Evolutionary conservation across 2,888 invertebrate species (phyloP), one percentile per base, ranked within the genome.

Genomic region (Ochropleura leucogaster): DNA sequence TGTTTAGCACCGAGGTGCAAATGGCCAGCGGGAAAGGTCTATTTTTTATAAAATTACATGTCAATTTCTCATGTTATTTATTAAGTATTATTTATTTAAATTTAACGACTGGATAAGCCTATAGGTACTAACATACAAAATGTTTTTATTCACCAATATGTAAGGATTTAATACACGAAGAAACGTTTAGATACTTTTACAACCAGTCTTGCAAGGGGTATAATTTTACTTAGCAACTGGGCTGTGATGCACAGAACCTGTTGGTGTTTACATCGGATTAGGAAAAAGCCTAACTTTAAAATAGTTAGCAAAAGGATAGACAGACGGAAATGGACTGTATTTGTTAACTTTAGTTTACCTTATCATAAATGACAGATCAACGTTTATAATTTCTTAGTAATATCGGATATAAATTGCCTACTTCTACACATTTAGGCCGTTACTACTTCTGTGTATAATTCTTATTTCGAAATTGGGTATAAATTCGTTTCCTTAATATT

Each of bases 401-500:
- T 73, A 80, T 68, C 53, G 73, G 68, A 64, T 81, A 82, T 47
- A 81, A 77, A 68, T 80, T 12, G 67, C 57, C 76, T 80, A 81
- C 66, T 30, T n/a, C 88, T 88, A 89, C 76, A 69, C 71, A 69
- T 70, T 90, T 90, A 90, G 90, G 90, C 90, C 90, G 87, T 78
- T 62, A 86, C 90, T 90, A 90, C 89, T 82, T 77, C 70, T 68
- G 77, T 71, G 49, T 69, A 70, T 66, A 85, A 62, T 72, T 55
- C 81, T 83, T 83, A 81, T 71, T 77, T 73, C 73, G 55, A 84
- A 80, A 80, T 87, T 77, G 78, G 69, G 74, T 68, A 77, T 89
- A 90, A 90, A 90, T 89, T 90, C 89, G 89, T 82, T 87, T 82
- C 72, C 67, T 78, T 69, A 68, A 44, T 78, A 64, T 69, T 63